Conservation (phyloP, 2,797 vertebrate species). For the Rhabdomys pumilio region DNA sequence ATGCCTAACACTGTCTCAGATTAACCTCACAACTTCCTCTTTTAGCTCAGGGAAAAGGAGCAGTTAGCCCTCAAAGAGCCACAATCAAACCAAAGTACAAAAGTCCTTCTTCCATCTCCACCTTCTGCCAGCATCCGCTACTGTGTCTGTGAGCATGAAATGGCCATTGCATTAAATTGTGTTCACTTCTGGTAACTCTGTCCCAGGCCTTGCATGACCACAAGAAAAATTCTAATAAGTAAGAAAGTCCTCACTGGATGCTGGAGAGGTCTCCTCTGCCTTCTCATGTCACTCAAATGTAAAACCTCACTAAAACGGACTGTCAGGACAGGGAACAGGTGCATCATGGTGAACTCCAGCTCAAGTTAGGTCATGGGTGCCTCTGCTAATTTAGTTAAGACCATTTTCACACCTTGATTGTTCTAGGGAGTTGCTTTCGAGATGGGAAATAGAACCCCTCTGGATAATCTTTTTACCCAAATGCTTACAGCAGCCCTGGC, state of each 20-base stretch:
- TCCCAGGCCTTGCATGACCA: fast-evolving
- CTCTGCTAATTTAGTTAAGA: background rate
- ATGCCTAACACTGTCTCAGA: background rate
- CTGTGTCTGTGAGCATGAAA: background rate
- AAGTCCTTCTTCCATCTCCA: background rate
- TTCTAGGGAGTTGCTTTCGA: background rate
- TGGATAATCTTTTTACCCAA: background rate
- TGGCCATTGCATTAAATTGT: background rate
- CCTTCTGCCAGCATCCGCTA: background rate
- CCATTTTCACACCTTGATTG: background rate
- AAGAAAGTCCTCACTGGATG: background rate
- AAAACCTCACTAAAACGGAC: background rate
- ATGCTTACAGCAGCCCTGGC: background rate
- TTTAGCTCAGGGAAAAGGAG: background rate
- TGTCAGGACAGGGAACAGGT: background rate
- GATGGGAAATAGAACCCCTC: background rate
- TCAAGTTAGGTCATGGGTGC: background rate
- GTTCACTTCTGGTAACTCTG: fast-evolving
- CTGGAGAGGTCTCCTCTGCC: background rate
- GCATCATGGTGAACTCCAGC: background rate
- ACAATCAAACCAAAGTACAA: background rate
- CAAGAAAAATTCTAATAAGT: background rate
- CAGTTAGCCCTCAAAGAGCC: background rate
- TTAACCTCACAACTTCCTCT: background rate
- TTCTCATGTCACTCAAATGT: background rate